phyloP scores from a whole-genome alignment of 2,888 invertebrate genomes.

The Phortica okadai region DNA sequence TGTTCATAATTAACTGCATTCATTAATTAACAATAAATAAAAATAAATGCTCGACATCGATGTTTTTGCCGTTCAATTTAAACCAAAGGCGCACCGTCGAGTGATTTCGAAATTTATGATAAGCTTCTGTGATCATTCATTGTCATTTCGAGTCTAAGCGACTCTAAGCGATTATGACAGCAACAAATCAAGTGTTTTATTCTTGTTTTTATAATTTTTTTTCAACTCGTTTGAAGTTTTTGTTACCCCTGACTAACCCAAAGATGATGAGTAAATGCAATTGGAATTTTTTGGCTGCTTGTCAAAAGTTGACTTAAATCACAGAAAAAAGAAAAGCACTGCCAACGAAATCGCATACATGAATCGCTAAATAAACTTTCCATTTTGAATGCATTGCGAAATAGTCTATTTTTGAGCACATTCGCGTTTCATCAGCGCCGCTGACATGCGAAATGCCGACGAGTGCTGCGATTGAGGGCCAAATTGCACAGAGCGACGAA shows the following conservation, averaged over 20 bases:
- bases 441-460: too few relatives aligned
- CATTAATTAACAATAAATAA: slow-evolving; percentile 66
- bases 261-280: not conserved
- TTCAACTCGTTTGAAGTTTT: too few relatives aligned
- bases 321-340: not conserved
- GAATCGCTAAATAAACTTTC: too few relatives aligned
- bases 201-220: not conserved
- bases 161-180: not conserved
- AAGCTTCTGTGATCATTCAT: not conserved
- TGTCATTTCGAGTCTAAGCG: not conserved
- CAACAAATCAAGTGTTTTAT: not conserved
- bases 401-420: too few relatives aligned
- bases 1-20: slow-evolving; percentile 69
- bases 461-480: too few relatives aligned
- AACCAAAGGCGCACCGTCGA: slow-evolving; percentile 44
- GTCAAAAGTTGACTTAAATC: not conserved
- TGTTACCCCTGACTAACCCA: not conserved
- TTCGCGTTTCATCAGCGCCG: too few relatives aligned
- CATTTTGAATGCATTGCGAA: too few relatives aligned
- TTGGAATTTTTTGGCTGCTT: not conserved
- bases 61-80: slow-evolving; percentile 15
- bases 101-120: not conserved
- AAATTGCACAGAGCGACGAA: too few relatives aligned
- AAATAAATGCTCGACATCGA: not conserved
- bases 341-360: not conserved